Evolutionary conservation across 2,888 invertebrate genomes (phyloP).

Genomic region (Eugnorisma glareosa): DNA sequence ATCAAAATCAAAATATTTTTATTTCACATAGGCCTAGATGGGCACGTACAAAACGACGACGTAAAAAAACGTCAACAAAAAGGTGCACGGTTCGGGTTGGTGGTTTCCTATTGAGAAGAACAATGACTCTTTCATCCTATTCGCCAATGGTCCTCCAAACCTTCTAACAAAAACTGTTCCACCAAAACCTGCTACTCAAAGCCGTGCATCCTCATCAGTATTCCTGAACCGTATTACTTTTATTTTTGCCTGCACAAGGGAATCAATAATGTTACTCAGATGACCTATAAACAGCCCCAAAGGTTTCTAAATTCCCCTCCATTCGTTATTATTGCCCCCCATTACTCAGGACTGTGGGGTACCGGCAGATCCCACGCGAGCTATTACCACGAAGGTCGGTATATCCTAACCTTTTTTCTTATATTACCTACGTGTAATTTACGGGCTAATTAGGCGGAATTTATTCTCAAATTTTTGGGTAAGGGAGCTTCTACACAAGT

Average conservation of each 20-base stretch:
- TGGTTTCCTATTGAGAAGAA: too few relatives aligned
- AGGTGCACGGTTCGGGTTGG: too few relatives aligned
- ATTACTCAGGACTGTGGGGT: constrained; percentile 72
- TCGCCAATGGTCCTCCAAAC: not conserved
- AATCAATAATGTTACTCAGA: constrained; percentile 67
- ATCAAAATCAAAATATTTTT: too few relatives aligned
- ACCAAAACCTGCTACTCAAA: constrained; percentile 22
- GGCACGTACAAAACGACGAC: too few relatives aligned
- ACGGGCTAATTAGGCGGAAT: constrained; percentile 50
- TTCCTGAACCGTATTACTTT: constrained; percentile 53
- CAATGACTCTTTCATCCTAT: too few relatives aligned
- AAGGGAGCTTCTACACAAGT: not conserved
- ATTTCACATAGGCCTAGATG: too few relatives aligned
- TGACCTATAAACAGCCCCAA: constrained; percentile 71
- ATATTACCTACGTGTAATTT: constrained; percentile 53
- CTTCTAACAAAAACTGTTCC: not conserved
- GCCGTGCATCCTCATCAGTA: constrained; percentile 58
- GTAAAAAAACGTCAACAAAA: too few relatives aligned
- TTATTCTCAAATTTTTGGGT: constrained; percentile 5
- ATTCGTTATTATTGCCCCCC: constrained; percentile 75
- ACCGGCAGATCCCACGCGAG: constrained; percentile 70
- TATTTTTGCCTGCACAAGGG: constrained; percentile 64
- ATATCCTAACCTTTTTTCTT: constrained; percentile 68
- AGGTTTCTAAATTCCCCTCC: constrained; percentile 65
- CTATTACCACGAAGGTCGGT: constrained; percentile 73